These are phyloP conservation scores for Piscicola geometra DNA, from an alignment of 2,888 invertebrate species.

Conservation along the genomic window DNA sequence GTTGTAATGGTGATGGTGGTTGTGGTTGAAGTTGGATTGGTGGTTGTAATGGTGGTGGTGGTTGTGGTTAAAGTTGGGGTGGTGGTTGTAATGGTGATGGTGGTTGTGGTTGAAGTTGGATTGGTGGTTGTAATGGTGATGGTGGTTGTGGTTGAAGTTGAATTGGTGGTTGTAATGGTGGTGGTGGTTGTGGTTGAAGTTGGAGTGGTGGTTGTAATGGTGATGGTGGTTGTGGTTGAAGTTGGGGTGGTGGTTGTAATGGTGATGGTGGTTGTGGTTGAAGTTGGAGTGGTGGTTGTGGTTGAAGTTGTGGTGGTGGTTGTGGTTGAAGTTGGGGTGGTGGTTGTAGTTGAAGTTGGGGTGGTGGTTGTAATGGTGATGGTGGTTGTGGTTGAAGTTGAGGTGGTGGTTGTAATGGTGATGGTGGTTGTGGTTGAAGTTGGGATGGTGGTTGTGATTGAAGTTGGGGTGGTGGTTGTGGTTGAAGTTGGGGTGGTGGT, in stretches of 20 bases:
- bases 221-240: constrained; percentile 22
- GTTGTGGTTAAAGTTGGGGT: neutral
- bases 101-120: too few species aligned
- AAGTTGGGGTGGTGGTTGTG: constrained; percentile 15
- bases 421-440: constrained; percentile 21
- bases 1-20: constrained; percentile 30
- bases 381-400: constrained; percentile 20
- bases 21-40: constrained; percentile 14
- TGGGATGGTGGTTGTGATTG: constrained; percentile 17
- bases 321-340: constrained; percentile 17
- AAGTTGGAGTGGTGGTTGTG: neutral
- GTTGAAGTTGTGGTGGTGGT: constrained; percentile 18
- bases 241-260: constrained; percentile 31
- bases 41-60: constrained; percentile 8
- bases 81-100: neutral
- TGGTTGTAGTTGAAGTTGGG: constrained; percentile 20
- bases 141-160: constrained; percentile 31
- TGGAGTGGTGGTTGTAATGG: constrained; percentile 26
- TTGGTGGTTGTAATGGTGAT: constrained; percentile 13
- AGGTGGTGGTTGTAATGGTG: constrained; percentile 19
- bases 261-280: neutral
- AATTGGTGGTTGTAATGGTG: constrained; percentile 28
- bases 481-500: constrained; percentile 23
- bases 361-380: constrained; percentile 22
- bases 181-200: constrained; percentile 32